Evolutionary conservation across 2,888 invertebrate species (phyloP).

Genomic region (Danaus chrysippus): DNA sequence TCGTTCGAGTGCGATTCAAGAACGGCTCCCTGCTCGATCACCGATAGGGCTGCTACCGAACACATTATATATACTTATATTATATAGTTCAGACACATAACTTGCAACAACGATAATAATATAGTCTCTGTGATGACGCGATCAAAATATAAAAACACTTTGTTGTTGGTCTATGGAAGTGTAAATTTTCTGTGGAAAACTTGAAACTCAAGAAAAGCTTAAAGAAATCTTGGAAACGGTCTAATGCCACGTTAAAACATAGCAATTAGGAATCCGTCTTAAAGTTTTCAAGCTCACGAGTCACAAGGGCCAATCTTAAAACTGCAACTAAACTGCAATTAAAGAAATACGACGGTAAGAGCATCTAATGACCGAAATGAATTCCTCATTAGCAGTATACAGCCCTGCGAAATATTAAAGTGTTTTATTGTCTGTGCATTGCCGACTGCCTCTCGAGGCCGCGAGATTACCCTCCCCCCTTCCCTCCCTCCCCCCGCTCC

Average conservation of each 20-base stretch:
- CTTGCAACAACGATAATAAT: no score
- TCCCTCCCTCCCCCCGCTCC: slow-evolving; percentile 15
- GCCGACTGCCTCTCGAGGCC: slow-evolving; percentile 34
- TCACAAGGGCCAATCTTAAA: slow-evolving; percentile 28
- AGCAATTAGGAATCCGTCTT: slow-evolving; percentile 13
- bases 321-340: slow-evolving; percentile 30
- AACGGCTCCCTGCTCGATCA: slow-evolving; percentile 40
- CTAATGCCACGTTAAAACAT: background rate
- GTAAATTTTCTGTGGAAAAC: no score
- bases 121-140: no score
- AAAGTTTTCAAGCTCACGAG: slow-evolving; percentile 17
- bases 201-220: no score
- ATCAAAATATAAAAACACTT: no score
- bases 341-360: slow-evolving; percentile 28
- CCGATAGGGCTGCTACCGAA: slow-evolving; percentile 21
- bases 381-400: slow-evolving; percentile 36
- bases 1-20: slow-evolving; percentile 59
- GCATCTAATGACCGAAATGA: slow-evolving; percentile 34
- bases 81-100: background rate
- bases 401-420: slow-evolving; percentile 31
- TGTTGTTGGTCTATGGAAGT: no score
- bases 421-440: slow-evolving; percentile 37
- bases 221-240: no score
- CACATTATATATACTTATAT: slow-evolving; percentile 5
- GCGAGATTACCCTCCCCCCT: slow-evolving; percentile 35